phyloP scores from a whole-genome alignment of 2,888 invertebrate genomes.

The Nematopogon swammerdamellus region DNA sequence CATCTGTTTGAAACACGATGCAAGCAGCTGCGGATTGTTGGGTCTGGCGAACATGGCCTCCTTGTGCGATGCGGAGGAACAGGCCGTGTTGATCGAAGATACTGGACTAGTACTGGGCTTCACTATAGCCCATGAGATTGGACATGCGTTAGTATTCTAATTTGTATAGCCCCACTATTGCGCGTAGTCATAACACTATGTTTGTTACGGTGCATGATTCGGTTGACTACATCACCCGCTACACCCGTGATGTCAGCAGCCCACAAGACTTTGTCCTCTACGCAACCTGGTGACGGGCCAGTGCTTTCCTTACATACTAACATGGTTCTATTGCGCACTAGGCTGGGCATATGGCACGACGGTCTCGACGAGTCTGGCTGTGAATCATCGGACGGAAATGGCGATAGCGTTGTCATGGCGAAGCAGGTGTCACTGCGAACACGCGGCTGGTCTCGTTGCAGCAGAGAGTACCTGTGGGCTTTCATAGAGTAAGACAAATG shows the following conservation, averaged over 20 bases:
- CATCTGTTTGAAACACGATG: conserved; percentile 16
- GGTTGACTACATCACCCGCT: too few species aligned
- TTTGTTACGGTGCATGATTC: too few species aligned
- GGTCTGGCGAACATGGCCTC: conserved; percentile 53
- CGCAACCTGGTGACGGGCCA: too few species aligned
- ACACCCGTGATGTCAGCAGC: too few species aligned
- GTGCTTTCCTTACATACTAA: too few species aligned
- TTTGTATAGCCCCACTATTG: too few species aligned
- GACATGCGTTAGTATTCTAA: conserved; percentile 50
- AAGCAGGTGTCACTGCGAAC: conserved; percentile 21
- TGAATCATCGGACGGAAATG: conserved; percentile 14
- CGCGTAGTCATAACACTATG: too few species aligned
- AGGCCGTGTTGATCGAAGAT: conserved; percentile 52
- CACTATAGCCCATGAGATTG: conserved; percentile 57
- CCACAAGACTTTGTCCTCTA: too few species aligned
- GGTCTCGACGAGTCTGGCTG: conserved; percentile 19
- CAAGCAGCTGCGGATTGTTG: conserved; percentile 27
- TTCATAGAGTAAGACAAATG: conserved; percentile 55
- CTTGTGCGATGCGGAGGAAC: conserved; percentile 50
- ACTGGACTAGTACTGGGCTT: conserved; percentile 52
- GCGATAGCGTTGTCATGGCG: conserved; percentile 25
- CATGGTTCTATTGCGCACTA: too few species aligned
- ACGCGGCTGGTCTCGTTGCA: conserved; percentile 53
- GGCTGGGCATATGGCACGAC: conserved; percentile 26
- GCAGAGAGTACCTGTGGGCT: conserved; percentile 36